Percentiles rank a stretch among this genome's conserved stretches.
Evolutionary conservation across 2,113 vertebrate species (phyloP).

Genomic region (Uria lomvia): DNA sequence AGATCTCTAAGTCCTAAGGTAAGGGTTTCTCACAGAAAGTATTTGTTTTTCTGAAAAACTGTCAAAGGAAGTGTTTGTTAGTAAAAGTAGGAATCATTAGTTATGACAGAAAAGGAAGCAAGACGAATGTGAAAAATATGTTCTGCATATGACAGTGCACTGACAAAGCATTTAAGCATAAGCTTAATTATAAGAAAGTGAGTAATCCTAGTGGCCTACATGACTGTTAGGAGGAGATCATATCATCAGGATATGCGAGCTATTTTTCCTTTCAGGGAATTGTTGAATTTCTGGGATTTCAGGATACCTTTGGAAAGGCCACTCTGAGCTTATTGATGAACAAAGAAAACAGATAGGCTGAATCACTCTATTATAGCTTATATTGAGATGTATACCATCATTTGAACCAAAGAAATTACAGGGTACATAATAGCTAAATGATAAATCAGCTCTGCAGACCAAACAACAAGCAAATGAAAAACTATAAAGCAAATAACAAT

Average conservation of each 20-base stretch:
- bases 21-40: not conserved
- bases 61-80: not conserved
- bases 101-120: not conserved
- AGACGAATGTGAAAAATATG: not conserved
- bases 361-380: not conserved
- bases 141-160: not conserved
- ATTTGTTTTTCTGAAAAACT: not conserved
- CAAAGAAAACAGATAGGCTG: not conserved
- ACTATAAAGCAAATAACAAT: not conserved
- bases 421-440: not conserved
- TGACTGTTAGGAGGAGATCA: not conserved
- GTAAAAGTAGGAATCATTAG: not conserved
- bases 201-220: not conserved
- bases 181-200: not conserved
- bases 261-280: not conserved
- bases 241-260: not conserved
- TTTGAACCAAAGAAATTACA: not conserved
- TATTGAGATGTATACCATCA: not conserved
- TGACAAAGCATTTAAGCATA: not conserved
- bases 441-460: not conserved
- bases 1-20: not conserved
- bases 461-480: not conserved
- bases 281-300: not conserved
- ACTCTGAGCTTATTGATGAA: not conserved
- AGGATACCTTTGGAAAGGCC: not conserved